Percentiles rank a stretch among this genome's conserved stretches.
phyloP scores from a whole-genome alignment of 2,888 invertebrate genomes.

The Drosophila nr. perissopoda region DNA sequence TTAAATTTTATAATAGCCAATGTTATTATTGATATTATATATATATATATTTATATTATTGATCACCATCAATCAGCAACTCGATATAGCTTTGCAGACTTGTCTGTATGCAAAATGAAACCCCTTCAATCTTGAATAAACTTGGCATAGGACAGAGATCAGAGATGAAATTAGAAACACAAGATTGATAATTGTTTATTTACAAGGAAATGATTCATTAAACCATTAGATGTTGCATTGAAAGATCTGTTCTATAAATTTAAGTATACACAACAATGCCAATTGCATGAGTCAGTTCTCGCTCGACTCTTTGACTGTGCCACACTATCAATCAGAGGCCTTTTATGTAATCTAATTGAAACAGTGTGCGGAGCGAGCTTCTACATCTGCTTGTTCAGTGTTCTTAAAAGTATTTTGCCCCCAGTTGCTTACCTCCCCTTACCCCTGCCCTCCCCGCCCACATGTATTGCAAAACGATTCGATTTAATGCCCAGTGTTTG shows the following conservation, averaged over 20 bases:
- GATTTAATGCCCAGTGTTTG: slow-evolving; percentile 48
- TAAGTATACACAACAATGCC: neutral
- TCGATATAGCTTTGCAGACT: neutral
- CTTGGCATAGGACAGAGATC: neutral
- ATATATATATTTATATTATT: neutral
- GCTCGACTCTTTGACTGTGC: neutral
- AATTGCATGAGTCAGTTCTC: slow-evolving; percentile 18
- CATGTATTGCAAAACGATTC: slow-evolving; percentile 45
- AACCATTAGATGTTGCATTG: neutral
- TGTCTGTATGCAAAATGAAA: neutral
- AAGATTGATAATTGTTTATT: no score
- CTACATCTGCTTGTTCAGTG: slow-evolving; percentile 11
- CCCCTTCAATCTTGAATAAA: neutral
- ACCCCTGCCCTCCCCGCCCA: neutral
- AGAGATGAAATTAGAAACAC: neutral
- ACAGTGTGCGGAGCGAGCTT: slow-evolving; percentile 9
- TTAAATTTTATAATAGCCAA: neutral
- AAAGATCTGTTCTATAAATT: slow-evolving; percentile 2
- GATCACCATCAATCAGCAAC: neutral
- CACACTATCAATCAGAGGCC: slow-evolving; percentile 29
- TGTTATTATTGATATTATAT: neutral
- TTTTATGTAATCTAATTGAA: slow-evolving; percentile 38
- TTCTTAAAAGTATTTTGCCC: neutral
- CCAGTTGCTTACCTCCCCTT: neutral
- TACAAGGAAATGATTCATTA: slow-evolving; percentile 1